Evolutionary conservation across 2,113 vertebrate genomes (phyloP), one percentile per base, ranked within the genome.

Genomic region (Saguinus imperator): DNA sequence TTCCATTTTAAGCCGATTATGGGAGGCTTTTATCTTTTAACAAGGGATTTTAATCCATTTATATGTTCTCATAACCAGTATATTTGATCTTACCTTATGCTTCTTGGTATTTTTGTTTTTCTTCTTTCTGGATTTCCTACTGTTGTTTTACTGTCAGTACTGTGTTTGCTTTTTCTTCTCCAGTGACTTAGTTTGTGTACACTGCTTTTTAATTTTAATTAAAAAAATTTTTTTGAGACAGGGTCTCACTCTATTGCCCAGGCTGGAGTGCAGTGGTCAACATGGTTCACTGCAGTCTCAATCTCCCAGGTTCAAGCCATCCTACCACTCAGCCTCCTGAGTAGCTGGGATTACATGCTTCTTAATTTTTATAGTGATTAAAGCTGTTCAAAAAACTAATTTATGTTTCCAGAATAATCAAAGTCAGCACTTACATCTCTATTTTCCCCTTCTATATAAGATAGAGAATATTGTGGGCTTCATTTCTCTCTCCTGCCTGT

Each of bases 1-100:
- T 87, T 87, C 16, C 29, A 23, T 84, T 92, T 92, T 83, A 97
- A 94, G 91, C 11, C 21, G 13, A 73, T 87, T 89, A 64, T 79
- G 20, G 50, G 45, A 43, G 32, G 25, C 23, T 50, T 94, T 89
- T 85, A 18, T 40, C 25, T 92, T 95, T 92, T 77, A 73, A 91
- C 7, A 92, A 76, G n/a, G 48, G 2, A 72, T 23, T 90, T 94
- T 50, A 77, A n/a, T 80, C 82, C 29, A 48, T 61, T 84, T 85
- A 23, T 83, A 50, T 76, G 77, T 73, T 95, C 81, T 91, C 4
- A 43, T 84, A 61, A 61, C 40, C 8, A 68, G 0, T 89, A 64
- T 87, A 76, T 92, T 90, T 97, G 32, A 70, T 76, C 50, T 87
- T 89, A 52, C 11, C 32, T 88, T 93, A 32, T 13, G 8, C 88